Percentiles rank a stretch among this genome's conserved stretches.
Conservation (phyloP, 2,797 vertebrate species). For the Mallotus villosus region DNA sequence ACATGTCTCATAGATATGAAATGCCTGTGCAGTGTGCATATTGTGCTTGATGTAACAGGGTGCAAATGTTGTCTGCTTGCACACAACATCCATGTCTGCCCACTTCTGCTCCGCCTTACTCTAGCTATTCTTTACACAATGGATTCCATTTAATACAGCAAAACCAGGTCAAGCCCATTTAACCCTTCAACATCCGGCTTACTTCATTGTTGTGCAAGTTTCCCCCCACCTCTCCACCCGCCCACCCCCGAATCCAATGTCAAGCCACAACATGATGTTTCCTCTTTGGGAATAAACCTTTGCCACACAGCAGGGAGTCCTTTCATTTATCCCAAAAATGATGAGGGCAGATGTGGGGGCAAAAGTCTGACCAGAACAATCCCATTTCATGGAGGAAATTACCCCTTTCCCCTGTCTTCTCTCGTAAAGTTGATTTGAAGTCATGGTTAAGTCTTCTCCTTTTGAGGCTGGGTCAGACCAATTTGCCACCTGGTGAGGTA, state of each 20-base stretch:
- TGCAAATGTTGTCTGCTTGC: slow-evolving; percentile 30
- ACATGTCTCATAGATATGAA: not conserved
- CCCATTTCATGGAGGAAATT: slow-evolving; percentile 75
- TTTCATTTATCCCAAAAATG: slow-evolving; percentile 72
- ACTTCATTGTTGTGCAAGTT: slow-evolving; percentile 49
- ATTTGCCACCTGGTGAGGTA: slow-evolving; percentile 83
- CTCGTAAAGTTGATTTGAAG: slow-evolving; percentile 76
- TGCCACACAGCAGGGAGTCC: slow-evolving; percentile 82
- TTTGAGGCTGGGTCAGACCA: slow-evolving; percentile 79
- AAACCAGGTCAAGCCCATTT: slow-evolving; percentile 63
- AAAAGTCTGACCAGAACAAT: slow-evolving; percentile 72
- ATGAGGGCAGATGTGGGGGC: slow-evolving; percentile 56
- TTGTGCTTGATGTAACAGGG: slow-evolving; percentile 8
- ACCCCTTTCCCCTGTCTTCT: slow-evolving; percentile 53
- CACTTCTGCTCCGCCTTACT: slow-evolving; percentile 39
- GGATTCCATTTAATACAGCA: slow-evolving; percentile 46
- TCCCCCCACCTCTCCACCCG: slow-evolving; percentile 9
- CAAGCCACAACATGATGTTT: slow-evolving; percentile 49
- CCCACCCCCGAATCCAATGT: slow-evolving; percentile 62
- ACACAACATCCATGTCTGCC: slow-evolving; percentile 23
- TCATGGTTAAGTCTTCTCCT: slow-evolving; percentile 78
- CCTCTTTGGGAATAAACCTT: slow-evolving; percentile 75
- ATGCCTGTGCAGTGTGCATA: not conserved
- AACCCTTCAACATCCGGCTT: slow-evolving; percentile 61
- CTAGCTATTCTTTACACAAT: slow-evolving; percentile 24